Evolutionary conservation across 1,140 invertebrate species (phyloP).

Genomic region (Cepaea nemoralis): DNA sequence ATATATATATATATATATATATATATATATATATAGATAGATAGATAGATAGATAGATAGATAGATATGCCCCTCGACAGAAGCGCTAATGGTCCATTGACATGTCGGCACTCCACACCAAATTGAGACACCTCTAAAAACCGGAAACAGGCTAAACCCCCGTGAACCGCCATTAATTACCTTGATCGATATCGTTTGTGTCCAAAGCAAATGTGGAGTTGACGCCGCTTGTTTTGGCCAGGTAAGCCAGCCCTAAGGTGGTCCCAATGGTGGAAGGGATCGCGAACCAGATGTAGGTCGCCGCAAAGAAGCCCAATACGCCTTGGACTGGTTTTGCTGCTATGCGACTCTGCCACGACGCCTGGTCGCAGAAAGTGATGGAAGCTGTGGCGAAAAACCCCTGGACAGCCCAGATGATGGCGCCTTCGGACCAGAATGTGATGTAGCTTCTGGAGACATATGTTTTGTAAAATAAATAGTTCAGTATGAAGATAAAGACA

Average conservation of each 20-base stretch:
- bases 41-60: slow-evolving; percentile 34
- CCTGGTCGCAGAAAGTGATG: slow-evolving; percentile 72
- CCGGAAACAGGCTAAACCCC: slow-evolving; percentile 69
- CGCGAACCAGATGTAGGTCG: slow-evolving; percentile 70
- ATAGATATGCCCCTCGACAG: too few relatives aligned
- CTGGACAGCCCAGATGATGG: slow-evolving; percentile 50
- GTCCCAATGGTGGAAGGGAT: slow-evolving; percentile 70
- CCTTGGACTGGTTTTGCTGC: slow-evolving; percentile 69
- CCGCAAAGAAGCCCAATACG: slow-evolving; percentile 67
- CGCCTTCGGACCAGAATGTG: slow-evolving; percentile 52
- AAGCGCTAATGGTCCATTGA: slow-evolving; percentile 47
- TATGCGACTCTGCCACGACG: slow-evolving; percentile 71
- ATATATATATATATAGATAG: slow-evolving; percentile 14
- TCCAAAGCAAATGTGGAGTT: slow-evolving; percentile 50
- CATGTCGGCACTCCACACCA: slow-evolving; percentile 69
- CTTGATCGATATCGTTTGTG: slow-evolving; percentile 58
- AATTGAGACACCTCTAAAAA: slow-evolving; percentile 69
- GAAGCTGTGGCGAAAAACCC: slow-evolving; percentile 63
- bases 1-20: slow-evolving; percentile 21
- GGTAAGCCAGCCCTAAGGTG: slow-evolving; percentile 63
- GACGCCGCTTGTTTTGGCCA: slow-evolving; percentile 50
- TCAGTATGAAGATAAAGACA: too few relatives aligned
- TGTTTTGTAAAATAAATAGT: slow-evolving; percentile 50
- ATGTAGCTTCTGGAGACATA: slow-evolving; percentile 46
- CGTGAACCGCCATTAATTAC: slow-evolving; percentile 58